Conservation (phyloP, 2,888 invertebrate species). For the Pterobdella sp. region DNA sequence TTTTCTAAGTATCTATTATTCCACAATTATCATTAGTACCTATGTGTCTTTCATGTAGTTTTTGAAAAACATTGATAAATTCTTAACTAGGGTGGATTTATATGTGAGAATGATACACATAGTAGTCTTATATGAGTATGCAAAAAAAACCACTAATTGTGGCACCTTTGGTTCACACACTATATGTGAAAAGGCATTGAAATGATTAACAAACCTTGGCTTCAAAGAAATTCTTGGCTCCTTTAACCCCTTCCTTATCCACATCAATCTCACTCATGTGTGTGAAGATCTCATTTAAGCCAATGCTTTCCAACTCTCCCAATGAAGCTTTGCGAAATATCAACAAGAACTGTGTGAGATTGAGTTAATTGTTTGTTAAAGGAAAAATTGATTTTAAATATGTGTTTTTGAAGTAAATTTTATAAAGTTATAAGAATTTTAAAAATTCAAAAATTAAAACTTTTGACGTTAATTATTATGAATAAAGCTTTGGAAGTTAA, state of each 20-base stretch:
- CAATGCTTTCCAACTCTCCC: constrained; percentile 80
- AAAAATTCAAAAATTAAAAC: constrained; percentile 8
- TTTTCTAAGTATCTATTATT: no score
- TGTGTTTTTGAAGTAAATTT: neutral
- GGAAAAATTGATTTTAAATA: neutral
- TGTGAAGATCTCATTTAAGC: constrained; percentile 73
- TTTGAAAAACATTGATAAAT: no score
- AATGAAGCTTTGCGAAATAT: constrained; percentile 77
- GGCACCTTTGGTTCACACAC: no score
- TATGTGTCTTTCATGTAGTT: no score
- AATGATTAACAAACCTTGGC: constrained; percentile 71
- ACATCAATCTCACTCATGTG: constrained; percentile 79
- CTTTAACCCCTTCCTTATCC: constrained; percentile 84
- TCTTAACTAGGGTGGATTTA: no score
- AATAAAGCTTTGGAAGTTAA: neutral
- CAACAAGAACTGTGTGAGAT: constrained; percentile 55
- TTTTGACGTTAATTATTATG: neutral
- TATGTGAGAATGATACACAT: no score
- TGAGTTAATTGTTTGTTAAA: neutral
- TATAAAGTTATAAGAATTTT: constrained; percentile 1
- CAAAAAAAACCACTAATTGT: no score
- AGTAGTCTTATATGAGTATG: no score
- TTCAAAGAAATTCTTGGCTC: constrained; percentile 90
- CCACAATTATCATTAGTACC: no score
- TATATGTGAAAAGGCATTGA: neutral